Percentiles rank a stretch among this genome's conserved stretches.
Evolutionary conservation across 2,888 invertebrate species (phyloP).

Genomic region (Diaphora mendica): DNA sequence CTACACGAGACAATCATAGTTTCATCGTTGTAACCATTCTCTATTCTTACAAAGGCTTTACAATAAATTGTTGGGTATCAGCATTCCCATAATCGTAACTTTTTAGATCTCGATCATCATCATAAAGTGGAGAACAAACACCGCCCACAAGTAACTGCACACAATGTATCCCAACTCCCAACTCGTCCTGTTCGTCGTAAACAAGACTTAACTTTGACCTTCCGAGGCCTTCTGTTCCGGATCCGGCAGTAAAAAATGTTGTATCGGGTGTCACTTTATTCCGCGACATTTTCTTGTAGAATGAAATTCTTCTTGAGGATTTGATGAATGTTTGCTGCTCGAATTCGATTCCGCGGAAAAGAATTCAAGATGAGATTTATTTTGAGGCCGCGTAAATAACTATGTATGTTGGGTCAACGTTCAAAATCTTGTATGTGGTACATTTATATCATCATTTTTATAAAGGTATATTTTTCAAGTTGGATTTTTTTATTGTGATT

Average conservation of each 20-base stretch:
- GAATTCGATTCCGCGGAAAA: constrained; percentile 8
- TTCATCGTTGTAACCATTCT: neutral
- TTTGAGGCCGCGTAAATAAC: neutral
- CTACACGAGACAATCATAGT: neutral
- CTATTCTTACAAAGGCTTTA: neutral
- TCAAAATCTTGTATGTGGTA: neutral
- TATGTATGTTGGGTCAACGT: neutral
- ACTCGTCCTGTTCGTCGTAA: constrained; percentile 15
- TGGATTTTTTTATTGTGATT: neutral
- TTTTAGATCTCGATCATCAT: constrained; percentile 2
- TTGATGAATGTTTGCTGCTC: constrained; percentile 14
- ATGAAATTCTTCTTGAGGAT: constrained; percentile 17
- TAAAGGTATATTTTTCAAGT: neutral
- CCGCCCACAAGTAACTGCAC: constrained; percentile 3
- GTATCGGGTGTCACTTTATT: constrained; percentile 31
- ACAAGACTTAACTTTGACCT: constrained; percentile 20
- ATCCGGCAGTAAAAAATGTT: constrained; percentile 20
- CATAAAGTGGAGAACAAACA: constrained; percentile 10
- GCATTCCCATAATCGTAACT: constrained; percentile 9
- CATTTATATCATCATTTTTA: neutral
- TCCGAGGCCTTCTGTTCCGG: constrained; percentile 9
- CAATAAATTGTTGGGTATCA: constrained; percentile 9
- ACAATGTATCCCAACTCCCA: neutral
- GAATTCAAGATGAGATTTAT: constrained; percentile 10
- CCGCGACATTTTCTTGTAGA: constrained; percentile 18